These are phyloP conservation scores for Hylia prasina DNA, from an alignment of 2,113 vertebrate species.

Conservation along the genomic window DNA sequence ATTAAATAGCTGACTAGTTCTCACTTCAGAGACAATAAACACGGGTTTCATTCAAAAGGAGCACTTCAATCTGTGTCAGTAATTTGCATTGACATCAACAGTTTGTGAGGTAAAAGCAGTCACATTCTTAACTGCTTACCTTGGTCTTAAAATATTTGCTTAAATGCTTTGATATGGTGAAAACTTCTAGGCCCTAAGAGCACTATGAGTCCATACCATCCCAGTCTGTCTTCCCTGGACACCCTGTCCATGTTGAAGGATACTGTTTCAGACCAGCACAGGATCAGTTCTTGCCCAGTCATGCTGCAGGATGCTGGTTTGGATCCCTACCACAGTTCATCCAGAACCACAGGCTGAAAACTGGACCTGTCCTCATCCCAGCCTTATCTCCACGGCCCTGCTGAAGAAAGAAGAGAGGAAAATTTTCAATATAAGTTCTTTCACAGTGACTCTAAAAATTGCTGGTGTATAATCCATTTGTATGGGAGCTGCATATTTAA, in stretches of 20 bases:
- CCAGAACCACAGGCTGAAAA: not conserved
- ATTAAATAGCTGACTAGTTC: not conserved
- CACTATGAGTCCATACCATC: accelerated
- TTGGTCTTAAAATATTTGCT: not conserved
- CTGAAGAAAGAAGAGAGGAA: not conserved
- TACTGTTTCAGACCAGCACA: not conserved
- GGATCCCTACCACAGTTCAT: not conserved
- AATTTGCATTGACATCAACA: not conserved
- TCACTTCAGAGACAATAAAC: not conserved
- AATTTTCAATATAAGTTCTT: not conserved
- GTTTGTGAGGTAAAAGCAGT: not conserved
- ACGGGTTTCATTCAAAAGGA: not conserved
- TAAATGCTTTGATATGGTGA: not conserved
- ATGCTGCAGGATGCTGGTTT: not conserved
- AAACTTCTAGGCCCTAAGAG: not conserved
- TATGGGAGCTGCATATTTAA: not conserved
- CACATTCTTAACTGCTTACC: not conserved
- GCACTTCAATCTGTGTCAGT: not conserved
- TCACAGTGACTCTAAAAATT: not conserved
- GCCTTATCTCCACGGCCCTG: not conserved
- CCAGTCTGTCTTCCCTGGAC: not conserved
- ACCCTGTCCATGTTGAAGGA: not conserved
- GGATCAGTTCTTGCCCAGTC: not conserved
- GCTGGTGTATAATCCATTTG: not conserved
- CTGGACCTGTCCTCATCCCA: not conserved